phyloP scores from a whole-genome alignment of 2,113 vertebrate genomes.

The Hydropotes inermis region DNA sequence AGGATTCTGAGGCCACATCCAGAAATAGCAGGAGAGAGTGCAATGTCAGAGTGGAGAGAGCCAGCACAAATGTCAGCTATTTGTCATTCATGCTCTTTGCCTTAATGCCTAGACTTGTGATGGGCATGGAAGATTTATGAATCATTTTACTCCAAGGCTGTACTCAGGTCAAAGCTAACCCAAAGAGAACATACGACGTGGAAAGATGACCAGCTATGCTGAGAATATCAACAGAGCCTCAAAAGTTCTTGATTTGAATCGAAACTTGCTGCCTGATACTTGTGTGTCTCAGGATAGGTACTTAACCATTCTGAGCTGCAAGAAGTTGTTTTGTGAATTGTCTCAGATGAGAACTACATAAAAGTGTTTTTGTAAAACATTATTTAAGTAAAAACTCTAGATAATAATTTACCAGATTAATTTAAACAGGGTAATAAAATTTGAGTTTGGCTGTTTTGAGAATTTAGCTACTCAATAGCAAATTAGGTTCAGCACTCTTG shows the following conservation, averaged over 20 bases:
- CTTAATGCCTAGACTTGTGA: neutral
- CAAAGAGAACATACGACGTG: neutral
- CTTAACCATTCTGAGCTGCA: neutral
- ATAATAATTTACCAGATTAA: neutral
- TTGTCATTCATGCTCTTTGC: neutral
- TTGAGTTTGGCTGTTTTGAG: neutral
- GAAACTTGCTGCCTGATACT: neutral
- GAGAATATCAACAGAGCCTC: neutral
- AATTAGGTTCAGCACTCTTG: neutral
- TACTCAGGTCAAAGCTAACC: neutral
- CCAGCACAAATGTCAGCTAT: neutral
- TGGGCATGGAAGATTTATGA: neutral
- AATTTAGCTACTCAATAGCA: neutral
- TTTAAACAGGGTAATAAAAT: constrained; percentile 17
- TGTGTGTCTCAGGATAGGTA: neutral
- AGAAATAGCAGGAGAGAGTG: constrained; percentile 6
- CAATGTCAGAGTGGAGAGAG: neutral
- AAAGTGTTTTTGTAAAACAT: neutral
- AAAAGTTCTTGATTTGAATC: neutral
- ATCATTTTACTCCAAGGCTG: constrained; percentile 1
- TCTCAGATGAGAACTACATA: neutral
- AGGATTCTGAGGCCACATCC: neutral
- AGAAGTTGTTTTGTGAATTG: neutral
- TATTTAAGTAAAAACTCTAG: neutral
- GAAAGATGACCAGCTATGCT: neutral